Base-by-base conservation (phyloP, 2,113 vertebrate genomes). In the Himantopus leucocephalus region DNA sequence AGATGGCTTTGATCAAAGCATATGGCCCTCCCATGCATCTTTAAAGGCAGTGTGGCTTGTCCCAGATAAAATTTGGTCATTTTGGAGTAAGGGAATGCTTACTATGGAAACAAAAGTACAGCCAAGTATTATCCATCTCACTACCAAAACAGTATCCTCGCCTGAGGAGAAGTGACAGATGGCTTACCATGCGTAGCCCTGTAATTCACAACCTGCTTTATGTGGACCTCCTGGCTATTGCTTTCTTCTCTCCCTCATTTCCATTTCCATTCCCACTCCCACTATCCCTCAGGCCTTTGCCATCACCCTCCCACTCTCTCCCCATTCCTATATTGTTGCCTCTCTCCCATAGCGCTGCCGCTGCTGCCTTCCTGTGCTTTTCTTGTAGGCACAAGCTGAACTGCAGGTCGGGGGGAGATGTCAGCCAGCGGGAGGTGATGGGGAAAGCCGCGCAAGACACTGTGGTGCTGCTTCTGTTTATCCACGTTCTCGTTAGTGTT, bases 191-290 rank as follows among this genome's bases (percentile, higher is more conserved):
- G 96, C 92, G 15, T 95, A 97, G 84, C 87, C 77, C 74, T 48
- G 66, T 94, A 96, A 96, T 96, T 97, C 94, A 96, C 93, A 96
- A 91, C 87, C 87, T 91, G 94, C 93, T 96, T 96, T 96, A 96
- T 96, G 90, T 41, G 87, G 34, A 85, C 91, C 92, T 96, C 93
- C 96, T 96, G 94, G 59, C 84, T 94, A 62, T 66, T 48, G 93
- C 94, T 96, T 96, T 96, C 92, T 96, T 96, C 59, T 56, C 59
- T 85, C 53, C 87, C 77, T 94, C 87, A 97, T 96, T 97, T 96
- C 94, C 94, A 97, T 96, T 96, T 96, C 85, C 96, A 96, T 97
- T 96, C 89, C 70, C 87, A 79, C 92, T 88, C 94, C 81, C 92
- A 93, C 74, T 66, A 68, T 82, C 94, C 71, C 90, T 56, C 94